Evolutionary conservation across 2,888 invertebrate genomes (phyloP), one percentile per base, ranked within the genome.

Genomic region (Lacanobia oleracea): DNA sequence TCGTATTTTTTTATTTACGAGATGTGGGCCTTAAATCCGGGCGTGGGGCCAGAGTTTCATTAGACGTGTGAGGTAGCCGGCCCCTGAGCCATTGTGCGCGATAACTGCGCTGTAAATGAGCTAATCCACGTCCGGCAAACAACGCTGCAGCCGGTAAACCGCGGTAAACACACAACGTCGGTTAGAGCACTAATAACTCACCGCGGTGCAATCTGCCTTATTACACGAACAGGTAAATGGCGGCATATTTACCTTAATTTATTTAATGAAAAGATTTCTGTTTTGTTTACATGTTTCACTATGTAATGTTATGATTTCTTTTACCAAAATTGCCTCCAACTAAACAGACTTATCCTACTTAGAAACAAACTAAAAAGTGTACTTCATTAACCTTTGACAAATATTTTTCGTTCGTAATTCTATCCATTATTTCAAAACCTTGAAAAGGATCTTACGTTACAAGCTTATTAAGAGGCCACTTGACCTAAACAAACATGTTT

Each of bases 181-280:
- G 81, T 81, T 73, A 67, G 71, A 66, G 67, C 37, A 50, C 62
- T 72, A 79, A 79, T 84, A 83, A 84, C 82, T 84, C 77, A 65
- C 66, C 67, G 67, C 62, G 27, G 73, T 79, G 74, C 79, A 82
- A 77, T 66, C 69, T 51, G 57, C 69, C 69, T 84, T 73, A 83
- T 67, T 79, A 80, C 73, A 63, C 65, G 37, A 72, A 4, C 66
- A 33, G 63, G 68, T 73, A 59, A 68, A 73, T 54, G 50, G 18
- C 18, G 40, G 57, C 54, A 61, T 50, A 59, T 80, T 72, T 61
- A 56, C 67, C 72, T 76, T 43, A 40, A 64, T 67, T 67, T 64
- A 53, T 57, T 67, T 61, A 64, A 77, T 72, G 60, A 77, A 72
- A 60, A 62, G 27, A 50, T 71, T 43, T 51, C 9, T 43, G 54